phyloP scores from a whole-genome alignment of 2,113 vertebrate species.

The Azemiops feae region DNA sequence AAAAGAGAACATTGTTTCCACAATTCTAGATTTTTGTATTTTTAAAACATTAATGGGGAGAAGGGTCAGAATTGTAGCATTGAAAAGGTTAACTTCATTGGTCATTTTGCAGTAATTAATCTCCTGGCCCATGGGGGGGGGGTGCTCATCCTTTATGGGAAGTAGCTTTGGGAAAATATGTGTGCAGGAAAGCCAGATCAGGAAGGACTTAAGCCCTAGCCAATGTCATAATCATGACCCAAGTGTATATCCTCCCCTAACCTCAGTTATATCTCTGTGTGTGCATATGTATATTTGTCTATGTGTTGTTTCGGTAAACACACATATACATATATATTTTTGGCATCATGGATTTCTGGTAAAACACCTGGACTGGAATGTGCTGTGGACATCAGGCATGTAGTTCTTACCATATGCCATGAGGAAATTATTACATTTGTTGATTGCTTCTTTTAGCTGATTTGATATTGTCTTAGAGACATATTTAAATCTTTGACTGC shows the following conservation, averaged over 20 bases:
- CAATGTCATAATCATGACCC: background rate
- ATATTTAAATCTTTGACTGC: background rate
- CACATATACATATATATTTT: too few species aligned
- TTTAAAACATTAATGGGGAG: background rate
- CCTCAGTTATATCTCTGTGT: background rate
- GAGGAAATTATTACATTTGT: background rate
- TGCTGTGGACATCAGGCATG: background rate
- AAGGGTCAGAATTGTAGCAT: background rate
- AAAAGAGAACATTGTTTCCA: background rate
- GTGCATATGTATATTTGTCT: too few species aligned
- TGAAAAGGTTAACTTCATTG: background rate
- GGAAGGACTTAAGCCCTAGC: background rate
- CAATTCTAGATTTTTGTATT: background rate
- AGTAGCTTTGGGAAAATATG: background rate
- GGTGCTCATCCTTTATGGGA: background rate
- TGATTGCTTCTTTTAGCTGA: background rate
- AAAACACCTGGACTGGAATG: background rate
- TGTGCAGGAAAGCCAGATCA: background rate
- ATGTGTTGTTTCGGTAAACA: too few species aligned
- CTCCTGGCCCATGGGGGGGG: background rate
- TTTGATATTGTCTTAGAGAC: background rate
- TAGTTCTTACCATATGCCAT: background rate
- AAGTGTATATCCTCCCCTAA: background rate
- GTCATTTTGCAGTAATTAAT: background rate
- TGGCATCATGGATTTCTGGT: background rate